A percentile compares a stretch with the other conserved stretches of the same genome.
These are phyloP conservation scores for Hylaeus anthracinus DNA, from an alignment of 1,140 invertebrate genomes.

Conservation along the genomic window DNA sequence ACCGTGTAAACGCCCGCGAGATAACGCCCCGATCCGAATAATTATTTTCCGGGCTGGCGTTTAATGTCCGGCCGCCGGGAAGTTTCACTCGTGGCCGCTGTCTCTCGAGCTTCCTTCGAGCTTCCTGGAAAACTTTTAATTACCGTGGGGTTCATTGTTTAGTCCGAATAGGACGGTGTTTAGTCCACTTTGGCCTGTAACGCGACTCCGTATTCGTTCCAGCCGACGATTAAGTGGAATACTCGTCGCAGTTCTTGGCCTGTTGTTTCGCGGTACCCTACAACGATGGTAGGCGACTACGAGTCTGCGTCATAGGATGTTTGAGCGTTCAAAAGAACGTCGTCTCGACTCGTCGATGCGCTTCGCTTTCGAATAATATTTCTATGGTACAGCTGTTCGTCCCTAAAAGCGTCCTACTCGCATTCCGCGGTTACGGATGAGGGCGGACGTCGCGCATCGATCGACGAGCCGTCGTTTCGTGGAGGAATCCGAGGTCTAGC, in stretches of 20 bases:
- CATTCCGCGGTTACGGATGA: too few species aligned
- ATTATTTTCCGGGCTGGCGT: conserved; percentile 35
- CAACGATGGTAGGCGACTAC: too few species aligned
- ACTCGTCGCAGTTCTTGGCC: too few species aligned
- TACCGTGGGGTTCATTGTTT: conserved; percentile 26
- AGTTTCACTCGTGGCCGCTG: neutral
- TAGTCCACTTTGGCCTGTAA: neutral
- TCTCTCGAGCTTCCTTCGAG: neutral
- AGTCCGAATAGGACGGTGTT: neutral
- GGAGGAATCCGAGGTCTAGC: conserved; percentile 16
- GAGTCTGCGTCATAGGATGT: too few species aligned
- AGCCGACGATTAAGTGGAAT: too few species aligned
- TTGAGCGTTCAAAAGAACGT: too few species aligned
- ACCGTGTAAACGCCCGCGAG: conserved; percentile 36
- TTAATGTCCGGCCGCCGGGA: conserved; percentile 17
- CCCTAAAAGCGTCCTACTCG: too few species aligned
- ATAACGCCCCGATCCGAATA: conserved; percentile 46
- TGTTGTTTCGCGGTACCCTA: too few species aligned
- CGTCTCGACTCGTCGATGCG: too few species aligned
- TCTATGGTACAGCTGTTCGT: too few species aligned
- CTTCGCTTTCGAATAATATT: too few species aligned
- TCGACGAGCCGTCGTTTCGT: neutral
- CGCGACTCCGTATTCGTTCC: neutral
- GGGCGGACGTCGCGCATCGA: neutral
- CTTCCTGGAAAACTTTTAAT: conserved; percentile 32